Evolutionary conservation across 1,140 invertebrate genomes (phyloP).

Genomic region (Pollicipes pollicipes): DNA sequence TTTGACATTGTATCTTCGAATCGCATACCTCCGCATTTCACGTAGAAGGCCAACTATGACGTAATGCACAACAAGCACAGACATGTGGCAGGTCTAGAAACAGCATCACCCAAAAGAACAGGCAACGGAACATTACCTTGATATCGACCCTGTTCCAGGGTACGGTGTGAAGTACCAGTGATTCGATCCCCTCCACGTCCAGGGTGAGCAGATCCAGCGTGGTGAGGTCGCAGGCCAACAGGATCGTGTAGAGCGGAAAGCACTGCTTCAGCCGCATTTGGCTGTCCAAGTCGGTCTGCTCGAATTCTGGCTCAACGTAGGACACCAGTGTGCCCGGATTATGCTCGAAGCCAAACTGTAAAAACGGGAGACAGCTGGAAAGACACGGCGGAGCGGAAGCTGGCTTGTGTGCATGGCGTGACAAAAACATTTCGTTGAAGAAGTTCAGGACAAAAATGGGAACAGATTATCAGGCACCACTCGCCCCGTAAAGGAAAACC

Average conservation of each 20-base stretch:
- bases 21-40: too few relatives aligned
- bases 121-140: not conserved
- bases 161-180: conserved; percentile 16
- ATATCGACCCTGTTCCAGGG: conserved; percentile 18
- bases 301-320: not conserved
- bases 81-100: too few relatives aligned
- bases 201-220: conserved; percentile 17
- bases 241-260: conserved; percentile 15
- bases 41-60: too few relatives aligned
- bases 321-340: not conserved
- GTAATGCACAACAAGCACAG: too few relatives aligned
- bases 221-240: conserved; percentile 10
- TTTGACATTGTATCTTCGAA: too few relatives aligned
- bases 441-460: too few relatives aligned
- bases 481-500: too few relatives aligned
- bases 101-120: too few relatives aligned
- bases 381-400: too few relatives aligned
- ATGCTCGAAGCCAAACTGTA: not conserved
- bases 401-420: too few relatives aligned
- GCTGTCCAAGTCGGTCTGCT: not conserved
- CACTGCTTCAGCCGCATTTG: conserved; percentile 8
- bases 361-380: not conserved
- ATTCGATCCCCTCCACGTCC: conserved; percentile 19
- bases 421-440: too few relatives aligned
- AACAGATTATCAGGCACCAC: not conserved